Evolutionary conservation across 2,888 invertebrate genomes (phyloP), one percentile per base, ranked within the genome.

Genomic region (Elegia similella): DNA sequence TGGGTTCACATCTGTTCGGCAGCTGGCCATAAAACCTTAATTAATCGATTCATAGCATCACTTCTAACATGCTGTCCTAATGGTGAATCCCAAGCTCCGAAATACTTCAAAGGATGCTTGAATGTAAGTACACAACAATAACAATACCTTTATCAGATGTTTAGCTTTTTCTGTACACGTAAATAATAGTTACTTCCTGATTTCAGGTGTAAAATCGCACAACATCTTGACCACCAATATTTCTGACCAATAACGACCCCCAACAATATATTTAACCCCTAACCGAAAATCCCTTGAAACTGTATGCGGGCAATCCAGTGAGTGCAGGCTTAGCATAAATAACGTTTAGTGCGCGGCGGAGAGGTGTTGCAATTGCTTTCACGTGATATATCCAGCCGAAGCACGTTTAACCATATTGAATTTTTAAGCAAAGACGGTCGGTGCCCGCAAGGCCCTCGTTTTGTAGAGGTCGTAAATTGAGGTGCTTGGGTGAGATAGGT

Each of bases 351-450:
- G 82, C 83, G 75, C 75, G 71, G 75, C 75, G 70, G 81, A 84
- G 84, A 88, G 87, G 88, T 88, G 88, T 80, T 86, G 84, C 86
- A 88, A 88, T 88, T 88, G 88, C 88, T 88, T 87, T 78, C 84
- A 80, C 84, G 86, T 86, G 86, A 88, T 88, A 88, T 86, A 87
- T 86, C 81, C 81, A 69, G 64, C 76, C 76, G 79, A 78, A 80
- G 80, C 84, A 84, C 81, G 75, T 82, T 84, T 81, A 83, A 78
- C 81, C 80, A 82, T 88, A 86, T 86, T 87, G 84, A 85, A 84
- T 86, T 86, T 87, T 86, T 86, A 85, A 87, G 80, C 79, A 78
- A 81, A 84, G 79, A 78, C 77, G 75, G 30, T n/a, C 43, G 47
- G 12, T 47, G 23, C 52, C 52, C 34, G 42, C 47, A 52, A 52